A percentile compares a stretch with the other conserved stretches of the same genome.
These are phyloP conservation scores for Dynastes hyllus DNA, from an alignment of 2,888 invertebrate genomes.

Conservation along the genomic window DNA sequence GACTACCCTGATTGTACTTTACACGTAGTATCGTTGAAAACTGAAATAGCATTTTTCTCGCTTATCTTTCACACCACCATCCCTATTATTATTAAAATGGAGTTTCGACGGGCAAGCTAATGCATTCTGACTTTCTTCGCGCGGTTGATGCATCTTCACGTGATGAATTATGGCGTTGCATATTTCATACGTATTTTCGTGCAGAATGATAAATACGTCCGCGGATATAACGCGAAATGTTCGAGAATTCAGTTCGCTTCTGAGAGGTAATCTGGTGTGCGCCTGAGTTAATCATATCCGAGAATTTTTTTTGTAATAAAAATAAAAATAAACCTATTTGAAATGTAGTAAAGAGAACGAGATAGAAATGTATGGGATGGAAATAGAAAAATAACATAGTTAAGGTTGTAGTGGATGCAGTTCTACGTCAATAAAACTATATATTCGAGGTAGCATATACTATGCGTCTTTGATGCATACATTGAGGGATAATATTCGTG, in stretches of 20 bases:
- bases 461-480: no score
- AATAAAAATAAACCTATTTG: not conserved
- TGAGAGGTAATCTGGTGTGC: not conserved
- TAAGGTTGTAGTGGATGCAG: no score
- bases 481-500: no score
- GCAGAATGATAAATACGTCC: not conserved
- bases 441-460: no score
- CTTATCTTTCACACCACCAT: not conserved
- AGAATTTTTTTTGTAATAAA: not conserved
- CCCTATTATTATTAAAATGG: slow-evolving; percentile 12
- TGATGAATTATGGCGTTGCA: not conserved
- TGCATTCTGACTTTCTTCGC: not conserved
- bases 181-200: not conserved
- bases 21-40: not conserved
- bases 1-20: no score
- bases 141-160: not conserved
- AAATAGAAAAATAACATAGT: no score
- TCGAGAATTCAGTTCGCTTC: not conserved
- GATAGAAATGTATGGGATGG: no score
- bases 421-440: no score
- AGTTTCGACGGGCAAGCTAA: not conserved
- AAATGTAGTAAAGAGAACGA: not conserved
- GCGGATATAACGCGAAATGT: not conserved
- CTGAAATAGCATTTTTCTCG: not conserved
- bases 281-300: no score